phyloP scores from a whole-genome alignment of 2,888 invertebrate genomes.

The Epirrita christyi region DNA sequence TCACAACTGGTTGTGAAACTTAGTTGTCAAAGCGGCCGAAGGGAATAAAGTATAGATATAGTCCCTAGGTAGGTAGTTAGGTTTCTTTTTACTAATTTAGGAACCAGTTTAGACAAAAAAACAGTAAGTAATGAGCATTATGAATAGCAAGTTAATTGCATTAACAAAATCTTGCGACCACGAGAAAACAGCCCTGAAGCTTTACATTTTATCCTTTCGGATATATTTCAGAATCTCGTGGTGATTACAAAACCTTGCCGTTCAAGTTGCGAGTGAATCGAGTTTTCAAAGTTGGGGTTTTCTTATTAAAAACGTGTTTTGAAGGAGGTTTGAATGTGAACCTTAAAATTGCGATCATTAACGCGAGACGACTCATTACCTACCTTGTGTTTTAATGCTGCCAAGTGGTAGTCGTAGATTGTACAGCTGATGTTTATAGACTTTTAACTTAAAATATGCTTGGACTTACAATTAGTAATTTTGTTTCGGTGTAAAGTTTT shows the following conservation, averaged over 20 bases:
- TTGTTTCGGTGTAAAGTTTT: not conserved
- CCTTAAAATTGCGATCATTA: slow-evolving; percentile 17
- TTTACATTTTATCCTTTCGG: slow-evolving; percentile 39
- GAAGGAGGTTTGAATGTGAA: slow-evolving; percentile 29
- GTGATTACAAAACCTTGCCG: too few relatives aligned
- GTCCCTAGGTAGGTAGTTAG: too few relatives aligned
- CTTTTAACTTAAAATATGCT: slow-evolving; percentile 22
- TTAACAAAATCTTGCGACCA: too few relatives aligned
- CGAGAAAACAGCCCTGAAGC: slow-evolving; percentile 39
- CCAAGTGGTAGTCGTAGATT: slow-evolving; percentile 9
- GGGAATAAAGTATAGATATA: too few relatives aligned
- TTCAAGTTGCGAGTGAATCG: slow-evolving; percentile 14
- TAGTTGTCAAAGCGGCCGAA: too few relatives aligned
- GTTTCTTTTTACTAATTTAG: too few relatives aligned
- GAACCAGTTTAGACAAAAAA: too few relatives aligned
- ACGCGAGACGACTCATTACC: slow-evolving; percentile 14
- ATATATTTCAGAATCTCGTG: slow-evolving; percentile 36
- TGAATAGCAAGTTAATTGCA: too few relatives aligned
- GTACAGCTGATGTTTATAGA: not conserved
- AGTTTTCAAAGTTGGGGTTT: slow-evolving; percentile 17
- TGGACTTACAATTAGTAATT: slow-evolving; percentile 11
- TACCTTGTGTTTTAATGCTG: slow-evolving; percentile 14
- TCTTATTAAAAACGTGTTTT: slow-evolving; percentile 27
- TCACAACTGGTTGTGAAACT: too few relatives aligned
- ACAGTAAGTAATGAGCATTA: too few relatives aligned